Conservation (phyloP, 2,888 invertebrate species). For the Kryphioiulus occultus region DNA sequence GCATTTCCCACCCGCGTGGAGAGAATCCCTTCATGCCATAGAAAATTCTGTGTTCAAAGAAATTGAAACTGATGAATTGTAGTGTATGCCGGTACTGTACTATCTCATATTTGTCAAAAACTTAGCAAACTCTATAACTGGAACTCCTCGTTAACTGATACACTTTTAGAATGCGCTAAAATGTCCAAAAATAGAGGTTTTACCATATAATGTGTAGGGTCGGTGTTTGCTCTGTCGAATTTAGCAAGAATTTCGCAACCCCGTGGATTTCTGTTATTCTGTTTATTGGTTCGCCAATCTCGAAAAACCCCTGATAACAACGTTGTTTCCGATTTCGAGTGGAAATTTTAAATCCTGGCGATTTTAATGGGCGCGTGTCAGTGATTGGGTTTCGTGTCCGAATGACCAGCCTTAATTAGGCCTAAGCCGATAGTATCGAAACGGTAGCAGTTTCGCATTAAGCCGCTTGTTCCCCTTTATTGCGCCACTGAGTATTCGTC, state of each 20-base stretch:
- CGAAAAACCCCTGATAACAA: background rate
- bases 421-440: slow-evolving; percentile 20
- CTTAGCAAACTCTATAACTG: no score
- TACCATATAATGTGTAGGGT: no score
- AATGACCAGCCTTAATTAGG: slow-evolving; percentile 3
- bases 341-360: slow-evolving; percentile 8
- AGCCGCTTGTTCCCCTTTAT: slow-evolving; percentile 14
- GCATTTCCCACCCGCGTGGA: no score
- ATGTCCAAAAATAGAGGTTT: no score
- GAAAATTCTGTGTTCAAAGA: no score
- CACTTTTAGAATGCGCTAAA: no score
- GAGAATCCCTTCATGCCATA: no score
- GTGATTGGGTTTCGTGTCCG: background rate
- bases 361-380: background rate
- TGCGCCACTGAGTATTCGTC: background rate
- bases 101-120: no score
- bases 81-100: no score
- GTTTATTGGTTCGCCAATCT: background rate
- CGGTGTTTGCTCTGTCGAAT: no score
- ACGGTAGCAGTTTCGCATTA: slow-evolving; percentile 25
- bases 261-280: background rate
- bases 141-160: no score
- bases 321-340: background rate
- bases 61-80: no score
- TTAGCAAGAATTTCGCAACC: background rate